Percentiles rank a stretch among this genome's conserved stretches.
phyloP scores from a whole-genome alignment of 1,140 invertebrate species.

The Spodoptera litura region DNA sequence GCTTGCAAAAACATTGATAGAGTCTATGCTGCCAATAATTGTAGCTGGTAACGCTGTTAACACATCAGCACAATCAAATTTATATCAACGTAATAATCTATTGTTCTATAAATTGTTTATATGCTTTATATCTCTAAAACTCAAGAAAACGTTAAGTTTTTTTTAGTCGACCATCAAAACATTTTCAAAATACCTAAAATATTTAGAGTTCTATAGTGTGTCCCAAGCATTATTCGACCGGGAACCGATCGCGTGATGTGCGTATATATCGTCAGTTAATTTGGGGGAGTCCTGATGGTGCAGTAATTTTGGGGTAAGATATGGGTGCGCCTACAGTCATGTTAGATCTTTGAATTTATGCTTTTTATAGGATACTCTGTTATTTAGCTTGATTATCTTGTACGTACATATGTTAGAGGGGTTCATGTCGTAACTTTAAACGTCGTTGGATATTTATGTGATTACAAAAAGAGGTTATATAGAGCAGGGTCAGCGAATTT shows the following conservation, averaged over 20 bases:
- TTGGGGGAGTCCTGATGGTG: conserved; percentile 36
- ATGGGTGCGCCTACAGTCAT: conserved; percentile 13
- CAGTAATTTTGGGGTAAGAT: conserved; percentile 17
- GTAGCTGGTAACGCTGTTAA: no score
- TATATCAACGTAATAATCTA: no score
- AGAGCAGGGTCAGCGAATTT: not conserved
- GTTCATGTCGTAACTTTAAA: not conserved
- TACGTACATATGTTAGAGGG: not conserved
- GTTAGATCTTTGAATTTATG: conserved; percentile 40
- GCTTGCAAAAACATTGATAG: no score
- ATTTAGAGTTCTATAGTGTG: not conserved
- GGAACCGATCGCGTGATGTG: conserved; percentile 52
- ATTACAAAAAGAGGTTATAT: no score
- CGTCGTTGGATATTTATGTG: not conserved
- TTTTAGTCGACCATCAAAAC: no score
- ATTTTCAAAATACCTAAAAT: no score
- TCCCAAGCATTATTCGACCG: not conserved
- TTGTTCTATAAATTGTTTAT: no score
- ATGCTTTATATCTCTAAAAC: no score
- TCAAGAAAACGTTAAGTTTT: no score
- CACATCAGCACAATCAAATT: no score
- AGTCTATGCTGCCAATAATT: no score
- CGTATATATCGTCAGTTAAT: conserved; percentile 57
- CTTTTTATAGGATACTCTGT: conserved; percentile 7
- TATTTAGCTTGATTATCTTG: conserved; percentile 31